phyloP scores from a whole-genome alignment of 1,140 invertebrate genomes.

The Panagrolaimus sp. region DNA sequence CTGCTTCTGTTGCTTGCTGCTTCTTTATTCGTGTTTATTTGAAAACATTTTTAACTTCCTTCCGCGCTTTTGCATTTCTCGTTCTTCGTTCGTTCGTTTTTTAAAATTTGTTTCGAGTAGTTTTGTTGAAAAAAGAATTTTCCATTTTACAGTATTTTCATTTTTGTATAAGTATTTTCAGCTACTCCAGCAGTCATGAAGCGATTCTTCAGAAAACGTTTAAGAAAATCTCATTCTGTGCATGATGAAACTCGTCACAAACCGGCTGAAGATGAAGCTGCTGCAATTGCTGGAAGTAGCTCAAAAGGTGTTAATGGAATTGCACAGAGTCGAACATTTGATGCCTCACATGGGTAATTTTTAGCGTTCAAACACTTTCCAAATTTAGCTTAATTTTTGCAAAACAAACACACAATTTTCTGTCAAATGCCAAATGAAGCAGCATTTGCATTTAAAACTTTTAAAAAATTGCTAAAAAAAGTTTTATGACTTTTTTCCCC shows the following conservation, averaged over 20 bases:
- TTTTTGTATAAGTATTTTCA: no score
- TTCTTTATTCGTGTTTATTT: no score
- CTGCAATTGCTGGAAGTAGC: conserved; percentile 30
- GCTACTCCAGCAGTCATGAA: not conserved
- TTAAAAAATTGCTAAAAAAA: conserved; percentile 15
- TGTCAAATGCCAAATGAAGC: conserved; percentile 12
- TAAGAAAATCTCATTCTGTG: conserved; percentile 45
- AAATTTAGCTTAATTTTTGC: not conserved
- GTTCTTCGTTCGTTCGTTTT: not conserved
- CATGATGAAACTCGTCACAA: conserved; percentile 32
- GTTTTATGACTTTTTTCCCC: conserved; percentile 13
- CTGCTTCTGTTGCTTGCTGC: no score
- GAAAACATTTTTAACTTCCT: no score
- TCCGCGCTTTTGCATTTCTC: no score
- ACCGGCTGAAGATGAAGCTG: conserved; percentile 10
- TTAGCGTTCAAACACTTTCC: conserved; percentile 17
- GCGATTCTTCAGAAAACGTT: conserved; percentile 21
- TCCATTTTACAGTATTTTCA: not conserved
- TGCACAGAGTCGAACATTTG: conserved; percentile 37
- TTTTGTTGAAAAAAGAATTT: not conserved
- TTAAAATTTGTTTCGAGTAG: no score
- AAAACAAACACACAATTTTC: not conserved
- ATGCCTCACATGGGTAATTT: conserved; percentile 19
- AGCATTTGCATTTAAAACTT: conserved; percentile 14
- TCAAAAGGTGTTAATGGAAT: not conserved